These are phyloP conservation scores for Phylloscopus trochiloides DNA, from an alignment of 2,113 vertebrate genomes.

Conservation along the genomic window DNA sequence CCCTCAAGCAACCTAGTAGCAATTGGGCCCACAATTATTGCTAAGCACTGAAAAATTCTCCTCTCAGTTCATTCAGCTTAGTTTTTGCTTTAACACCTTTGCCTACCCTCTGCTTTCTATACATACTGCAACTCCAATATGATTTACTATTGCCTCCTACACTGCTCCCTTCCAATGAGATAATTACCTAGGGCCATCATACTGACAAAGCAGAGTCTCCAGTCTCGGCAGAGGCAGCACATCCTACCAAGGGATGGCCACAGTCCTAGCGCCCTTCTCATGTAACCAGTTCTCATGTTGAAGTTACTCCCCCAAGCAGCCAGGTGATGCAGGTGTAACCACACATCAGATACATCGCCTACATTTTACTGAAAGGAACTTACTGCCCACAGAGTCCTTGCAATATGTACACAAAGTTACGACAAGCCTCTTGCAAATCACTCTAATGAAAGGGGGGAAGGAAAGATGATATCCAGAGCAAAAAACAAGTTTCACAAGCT, in stretches of 20 bases:
- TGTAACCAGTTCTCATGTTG: neutral
- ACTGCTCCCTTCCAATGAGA: neutral
- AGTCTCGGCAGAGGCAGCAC: fast-evolving
- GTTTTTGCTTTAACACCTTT: slow-evolving; percentile 12
- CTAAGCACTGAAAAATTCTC: neutral
- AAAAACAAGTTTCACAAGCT: neutral
- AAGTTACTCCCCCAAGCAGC: neutral
- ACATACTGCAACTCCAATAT: neutral
- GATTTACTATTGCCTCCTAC: neutral
- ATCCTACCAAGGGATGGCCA: fast-evolving
- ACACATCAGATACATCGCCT: fast-evolving
- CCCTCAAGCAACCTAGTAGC: slow-evolving; percentile 39
- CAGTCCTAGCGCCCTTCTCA: neutral
- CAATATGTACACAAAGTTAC: neutral
- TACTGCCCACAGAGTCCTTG: neutral
- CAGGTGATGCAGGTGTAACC: neutral
- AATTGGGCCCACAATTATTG: neutral
- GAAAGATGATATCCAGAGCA: neutral
- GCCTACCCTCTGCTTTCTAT: neutral
- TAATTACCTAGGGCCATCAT: neutral
- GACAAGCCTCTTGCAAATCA: neutral
- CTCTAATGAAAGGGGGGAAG: neutral
- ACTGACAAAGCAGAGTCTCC: neutral
- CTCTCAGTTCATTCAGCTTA: neutral
- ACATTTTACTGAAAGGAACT: neutral